Evolutionary conservation across 2,113 vertebrate genomes (phyloP), one percentile per base, ranked within the genome.

Genomic region (Ivindomyrus marchei): DNA sequence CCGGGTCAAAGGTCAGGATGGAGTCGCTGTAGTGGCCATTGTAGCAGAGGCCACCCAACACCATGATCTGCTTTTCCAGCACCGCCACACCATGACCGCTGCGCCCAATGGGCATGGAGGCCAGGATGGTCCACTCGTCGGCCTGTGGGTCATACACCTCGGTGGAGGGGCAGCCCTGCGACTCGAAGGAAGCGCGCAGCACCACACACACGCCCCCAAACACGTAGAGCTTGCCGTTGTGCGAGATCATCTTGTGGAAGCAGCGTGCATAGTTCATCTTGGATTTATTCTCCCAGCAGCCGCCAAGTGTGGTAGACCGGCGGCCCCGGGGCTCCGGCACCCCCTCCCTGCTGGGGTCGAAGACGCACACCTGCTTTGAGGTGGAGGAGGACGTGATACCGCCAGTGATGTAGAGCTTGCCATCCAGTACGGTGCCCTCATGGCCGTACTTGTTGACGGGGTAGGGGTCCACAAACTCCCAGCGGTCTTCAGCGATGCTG

Each of bases 201-300:
- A 99, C 97, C 87, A 99, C 98, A 92, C 98, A 99, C 91, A 99
- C 98, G 2, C 98, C 98, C 19, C 98, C 98, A 15, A 99, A 99
- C 47, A 99, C 98, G 92, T 99, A 99, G 92, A 99, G 97, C 95
- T 99, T 99, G 93, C 98, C 98, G 9, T 98, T 99, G 80, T 99
- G 97, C 45, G 97, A 98, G 92, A 99, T 99, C 98, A 99, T 99
- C 95, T 99, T 99, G 95, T 99, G 98, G 96, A 99, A 99, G 94
- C 98, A 99, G 92, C 98, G 97, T 2, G 98, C 98, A 2, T 99
- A 99, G 96, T 99, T 99, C 98, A 99, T 99, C 95, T 99, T 99
- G 94, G 98, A 98, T 93, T 98, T 99, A 94, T 99, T 99, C 95
- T 99, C 98, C 98, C 98, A 99, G 94, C 98, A 99, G 96, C 97